These are phyloP conservation scores for Stictocephala bisonia DNA, from an alignment of 2,888 invertebrate genomes.

Conservation along the genomic window DNA sequence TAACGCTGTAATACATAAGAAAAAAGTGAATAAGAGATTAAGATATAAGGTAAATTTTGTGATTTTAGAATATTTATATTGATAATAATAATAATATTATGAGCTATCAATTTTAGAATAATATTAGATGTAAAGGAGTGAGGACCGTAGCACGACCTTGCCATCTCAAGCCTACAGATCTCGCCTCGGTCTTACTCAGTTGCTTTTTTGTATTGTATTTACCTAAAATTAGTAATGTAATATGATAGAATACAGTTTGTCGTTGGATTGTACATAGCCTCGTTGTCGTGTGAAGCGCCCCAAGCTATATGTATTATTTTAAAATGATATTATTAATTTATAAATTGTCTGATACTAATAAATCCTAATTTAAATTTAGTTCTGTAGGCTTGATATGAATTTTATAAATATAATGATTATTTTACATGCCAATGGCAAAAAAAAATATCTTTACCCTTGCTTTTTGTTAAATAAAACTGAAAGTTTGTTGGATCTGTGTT, in stretches of 20 bases:
- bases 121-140: conserved; percentile 44
- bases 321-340: conserved; percentile 19
- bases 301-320: conserved; percentile 41
- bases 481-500: conserved; percentile 41
- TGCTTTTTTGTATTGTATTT: conserved; percentile 45
- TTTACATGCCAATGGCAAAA: conserved; percentile 45
- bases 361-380: conserved; percentile 15
- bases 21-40: conserved; percentile 39
- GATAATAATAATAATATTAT: conserved; percentile 42
- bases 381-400: conserved; percentile 46
- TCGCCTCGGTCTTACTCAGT: conserved; percentile 34
- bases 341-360: conserved; percentile 21
- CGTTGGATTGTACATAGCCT: conserved; percentile 38
- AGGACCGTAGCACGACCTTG: conserved; percentile 22
- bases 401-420: conserved; percentile 45
- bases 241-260: conserved; percentile 16
- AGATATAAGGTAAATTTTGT: conserved; percentile 45
- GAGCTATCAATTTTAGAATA: conserved; percentile 45
- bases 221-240: conserved; percentile 38
- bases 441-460: conserved; percentile 46
- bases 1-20: conserved; percentile 36
- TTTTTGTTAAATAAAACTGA: conserved; percentile 47
- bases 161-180: conserved; percentile 45
- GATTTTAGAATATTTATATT: conserved; percentile 46
- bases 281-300: conserved; percentile 14